Base-by-base conservation (phyloP, 1,140 invertebrate species). In the Bombus sylvicola region DNA sequence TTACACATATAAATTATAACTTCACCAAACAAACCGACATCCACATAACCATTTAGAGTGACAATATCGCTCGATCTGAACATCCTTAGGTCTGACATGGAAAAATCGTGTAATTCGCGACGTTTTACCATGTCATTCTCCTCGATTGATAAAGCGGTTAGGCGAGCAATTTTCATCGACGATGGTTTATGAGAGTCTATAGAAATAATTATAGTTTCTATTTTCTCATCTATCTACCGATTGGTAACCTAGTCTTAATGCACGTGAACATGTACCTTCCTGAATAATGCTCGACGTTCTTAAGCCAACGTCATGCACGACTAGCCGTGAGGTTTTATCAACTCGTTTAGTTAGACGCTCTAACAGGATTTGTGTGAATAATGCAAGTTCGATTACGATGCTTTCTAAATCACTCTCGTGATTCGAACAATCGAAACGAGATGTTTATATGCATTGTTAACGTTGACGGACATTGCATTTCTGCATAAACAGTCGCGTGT, bases 131-230 rank as follows among this genome's bases (percentile, higher is more conserved):
- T 72, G 68, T 31, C 53, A 43, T 85, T 62, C 39, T 37, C 22
- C 43, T 15, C 22, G 2, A 18, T 18, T 72, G 68, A 80, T 79
- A 72, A 62, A 80, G 68, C 31, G 31, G n/a, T 80, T 80, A n/a
- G n/a, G 2, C 39, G 73, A 31, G 22, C n/a, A 72, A 85, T 79
- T 62, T 37, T 59, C n/a, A 34, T 71, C 47, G 53, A 43, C 68
- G 10, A 53, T 37, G 31, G 73, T 25, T 68, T 80, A 85, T 85
- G 72, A 68, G 47, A 73, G 43, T 31, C 76, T 80, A 80, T 80
- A 85, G 76, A 64, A 73, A 31, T 62, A 80, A 85, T 72, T 41
- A 71, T 31, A 47, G 31, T 31, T 72, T 59, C 68, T 85, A 85
- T 85, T 62, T 72, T 64, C 34, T 13, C 22, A 8, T 43, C 57